A percentile compares a stretch with the other conserved stretches of the same genome.
Conservation (phyloP, 2,797 vertebrate genomes). For the Valencia hispanica region DNA sequence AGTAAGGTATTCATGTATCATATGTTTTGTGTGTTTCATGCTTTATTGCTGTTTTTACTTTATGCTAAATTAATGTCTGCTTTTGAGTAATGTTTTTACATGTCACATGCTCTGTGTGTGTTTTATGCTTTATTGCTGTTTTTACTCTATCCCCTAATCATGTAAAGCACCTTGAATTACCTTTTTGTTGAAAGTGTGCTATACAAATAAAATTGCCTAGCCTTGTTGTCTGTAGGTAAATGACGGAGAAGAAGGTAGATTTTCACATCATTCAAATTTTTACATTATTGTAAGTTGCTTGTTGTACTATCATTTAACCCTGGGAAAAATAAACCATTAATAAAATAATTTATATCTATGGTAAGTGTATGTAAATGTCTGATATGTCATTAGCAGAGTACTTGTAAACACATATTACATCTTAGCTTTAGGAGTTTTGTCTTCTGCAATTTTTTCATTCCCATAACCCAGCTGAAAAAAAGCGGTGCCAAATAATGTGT, state of each 20-base stretch:
- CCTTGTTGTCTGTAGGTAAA: background rate
- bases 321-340: background rate
- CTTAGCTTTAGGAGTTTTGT: background rate
- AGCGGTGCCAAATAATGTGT: background rate
- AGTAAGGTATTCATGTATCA: too few species aligned
- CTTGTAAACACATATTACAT: background rate
- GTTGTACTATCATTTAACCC: background rate
- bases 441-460: background rate
- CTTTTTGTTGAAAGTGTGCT: too few species aligned
- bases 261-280: too few species aligned
- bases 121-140: too few species aligned
- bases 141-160: too few species aligned
- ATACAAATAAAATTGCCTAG: too few species aligned
- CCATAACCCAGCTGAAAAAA: conserved; percentile 17
- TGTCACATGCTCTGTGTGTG: too few species aligned
- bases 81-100: too few species aligned
- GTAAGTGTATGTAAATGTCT: background rate
- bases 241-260: background rate
- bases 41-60: too few species aligned
- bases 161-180: too few species aligned
- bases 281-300: background rate
- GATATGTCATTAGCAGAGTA: background rate
- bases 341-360: background rate
- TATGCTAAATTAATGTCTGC: too few species aligned
- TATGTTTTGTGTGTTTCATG: too few species aligned